Base-by-base conservation (phyloP, 2,888 invertebrate species). In the Aporophyla lueneburgensis region DNA sequence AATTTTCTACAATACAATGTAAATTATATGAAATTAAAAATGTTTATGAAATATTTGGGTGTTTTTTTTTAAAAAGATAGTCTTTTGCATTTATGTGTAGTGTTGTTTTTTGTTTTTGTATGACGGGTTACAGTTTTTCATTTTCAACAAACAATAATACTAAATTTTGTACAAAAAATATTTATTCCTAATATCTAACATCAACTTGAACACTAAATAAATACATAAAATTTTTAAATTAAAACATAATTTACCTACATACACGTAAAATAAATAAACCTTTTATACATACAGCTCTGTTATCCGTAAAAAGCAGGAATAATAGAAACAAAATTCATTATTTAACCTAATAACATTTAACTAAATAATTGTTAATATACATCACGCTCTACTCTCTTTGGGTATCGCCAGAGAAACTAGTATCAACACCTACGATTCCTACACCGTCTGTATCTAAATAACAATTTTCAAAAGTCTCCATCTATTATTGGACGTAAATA, bases 1-100 rank as follows among this genome's bases (percentile, higher is more conserved):
- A 87, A 82, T 88, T 88, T 88, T 88, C 83, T 87, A 88, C 81
- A 68, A 83, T 86, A 84, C 71, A 65, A 81, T 90, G 89, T 90
- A 90, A 88, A 89, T 87, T 89, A 89, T 89, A 88, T 88, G 85
- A 81, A 86, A 89, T 88, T 88, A 88, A 85, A 77, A 89, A 89
- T 89, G 86, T 89, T 88, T 86, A 88, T 87, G 82, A 82, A 88
- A 83, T 85, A 67, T 73, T 62, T n/a, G 33, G 1, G 53, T 66
- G 3, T 14, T 33, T 65, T 74, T 80, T 14, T 43, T 70, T 61
- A 49, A n/a, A 21, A 71, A 16, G 5, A 40, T n/a, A n/a, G 5
- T 62, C 21, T 61, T 21, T 19, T 21, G 12, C 2, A 46, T 9
- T 46, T 33, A 33, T 33, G 33, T 33, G 33, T 33, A 33, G 33